Evolutionary conservation across 2,797 vertebrate species (phyloP).

Genomic region (Stomatorhinus walkeri): DNA sequence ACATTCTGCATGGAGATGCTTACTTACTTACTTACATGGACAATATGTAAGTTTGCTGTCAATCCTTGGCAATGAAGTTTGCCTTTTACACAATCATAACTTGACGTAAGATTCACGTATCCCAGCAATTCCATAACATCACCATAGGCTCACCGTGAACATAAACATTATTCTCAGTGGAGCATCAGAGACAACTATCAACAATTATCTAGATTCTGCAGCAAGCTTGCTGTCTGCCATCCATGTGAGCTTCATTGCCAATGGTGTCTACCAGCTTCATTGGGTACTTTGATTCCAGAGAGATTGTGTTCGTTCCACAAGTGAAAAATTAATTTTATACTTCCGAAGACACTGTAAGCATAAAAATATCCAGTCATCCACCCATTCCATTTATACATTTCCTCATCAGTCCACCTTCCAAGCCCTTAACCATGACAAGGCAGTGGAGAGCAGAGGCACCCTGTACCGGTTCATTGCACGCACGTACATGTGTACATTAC

Average conservation of each 20-base stretch:
- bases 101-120: background rate
- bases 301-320: background rate
- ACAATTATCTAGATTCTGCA: background rate
- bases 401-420: background rate
- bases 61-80: background rate
- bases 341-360: background rate
- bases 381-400: background rate
- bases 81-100: background rate
- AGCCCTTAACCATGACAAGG: background rate
- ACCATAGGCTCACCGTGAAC: background rate
- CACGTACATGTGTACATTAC: background rate
- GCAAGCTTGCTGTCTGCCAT: background rate
- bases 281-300: background rate
- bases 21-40: background rate
- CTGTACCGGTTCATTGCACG: background rate
- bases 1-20: background rate
- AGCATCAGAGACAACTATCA: background rate
- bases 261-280: background rate
- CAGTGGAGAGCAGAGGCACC: background rate
- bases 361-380: background rate
- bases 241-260: background rate
- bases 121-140: background rate
- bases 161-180: background rate
- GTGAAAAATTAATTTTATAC: background rate
- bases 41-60: background rate